A percentile compares a stretch with the other conserved stretches of the same genome.
These are phyloP conservation scores for Fratercula arctica DNA, from an alignment of 2,797 vertebrate species.

Conservation along the genomic window DNA sequence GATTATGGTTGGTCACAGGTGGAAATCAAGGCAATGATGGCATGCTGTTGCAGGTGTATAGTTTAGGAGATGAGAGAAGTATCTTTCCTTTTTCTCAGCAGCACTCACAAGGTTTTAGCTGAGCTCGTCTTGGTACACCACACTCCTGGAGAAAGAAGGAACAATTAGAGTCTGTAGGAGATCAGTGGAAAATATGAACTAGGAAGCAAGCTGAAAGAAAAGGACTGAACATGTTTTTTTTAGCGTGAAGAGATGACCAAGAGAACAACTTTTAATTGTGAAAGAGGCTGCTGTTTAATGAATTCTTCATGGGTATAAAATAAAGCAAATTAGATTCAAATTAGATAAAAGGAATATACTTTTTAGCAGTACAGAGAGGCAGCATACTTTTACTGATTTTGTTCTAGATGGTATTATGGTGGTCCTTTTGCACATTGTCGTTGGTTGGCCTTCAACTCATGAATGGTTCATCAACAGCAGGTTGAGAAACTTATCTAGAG, in stretches of 20 bases:
- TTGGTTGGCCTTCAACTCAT: neutral
- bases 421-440: neutral
- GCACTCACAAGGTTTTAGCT: neutral
- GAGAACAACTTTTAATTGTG: neutral
- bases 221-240: neutral
- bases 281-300: neutral
- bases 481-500: neutral
- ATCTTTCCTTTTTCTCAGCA: neutral
- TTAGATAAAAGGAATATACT: neutral
- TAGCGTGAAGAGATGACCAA: neutral
- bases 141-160: neutral
- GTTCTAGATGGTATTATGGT: neutral
- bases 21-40: neutral
- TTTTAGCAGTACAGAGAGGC: neutral
- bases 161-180: neutral
- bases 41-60: neutral
- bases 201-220: neutral
- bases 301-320: neutral
- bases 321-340: neutral
- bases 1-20: neutral
- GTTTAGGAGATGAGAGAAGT: neutral
- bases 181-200: neutral
- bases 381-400: neutral
- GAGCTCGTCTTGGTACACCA: neutral
- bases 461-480: neutral